Evolutionary conservation across 2,797 vertebrate species (phyloP).

Genomic region (Lutjanus campechanus): DNA sequence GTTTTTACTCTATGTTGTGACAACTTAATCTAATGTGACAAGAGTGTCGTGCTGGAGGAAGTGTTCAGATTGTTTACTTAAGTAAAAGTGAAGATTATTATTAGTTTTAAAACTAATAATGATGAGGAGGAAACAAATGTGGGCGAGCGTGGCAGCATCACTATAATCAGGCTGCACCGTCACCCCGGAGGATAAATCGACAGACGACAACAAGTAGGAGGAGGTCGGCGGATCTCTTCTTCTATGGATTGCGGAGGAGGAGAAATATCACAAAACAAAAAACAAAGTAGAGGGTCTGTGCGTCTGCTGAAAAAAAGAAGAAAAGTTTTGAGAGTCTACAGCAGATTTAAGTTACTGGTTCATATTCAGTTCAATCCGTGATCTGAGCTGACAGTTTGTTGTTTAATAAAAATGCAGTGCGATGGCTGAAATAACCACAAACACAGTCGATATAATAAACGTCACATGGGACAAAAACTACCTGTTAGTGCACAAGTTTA

Average conservation of each 20-base stretch:
- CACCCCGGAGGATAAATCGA: not conserved
- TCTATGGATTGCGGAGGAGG: not conserved
- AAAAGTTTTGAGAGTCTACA: not conserved
- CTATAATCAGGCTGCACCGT: not conserved
- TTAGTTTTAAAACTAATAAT: not conserved
- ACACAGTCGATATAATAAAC: not conserved
- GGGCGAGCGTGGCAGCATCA: not conserved
- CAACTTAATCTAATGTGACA: too few relatives aligned
- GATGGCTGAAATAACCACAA: slow-evolving; percentile 6
- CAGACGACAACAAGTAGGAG: slow-evolving; percentile 1
- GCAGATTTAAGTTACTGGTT: slow-evolving; percentile 30
- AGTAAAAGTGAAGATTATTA: not conserved
- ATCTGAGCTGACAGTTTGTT: not conserved
- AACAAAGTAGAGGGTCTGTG: not conserved
- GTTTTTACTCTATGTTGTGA: too few relatives aligned
- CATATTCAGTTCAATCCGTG: slow-evolving; percentile 44
- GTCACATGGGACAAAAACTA: not conserved
- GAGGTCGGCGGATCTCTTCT: slow-evolving; percentile 1
- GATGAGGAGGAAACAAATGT: not conserved
- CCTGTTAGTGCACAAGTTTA: not conserved
- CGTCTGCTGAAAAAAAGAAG: slow-evolving; percentile 31
- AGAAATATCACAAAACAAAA: not conserved
- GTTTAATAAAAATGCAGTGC: not conserved
- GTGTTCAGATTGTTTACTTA: too few relatives aligned
- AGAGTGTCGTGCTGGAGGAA: too few relatives aligned